A percentile compares a stretch with the other conserved stretches of the same genome.
Conservation (phyloP, 2,797 vertebrate species). For the Melanotaenia parkinsoni region DNA sequence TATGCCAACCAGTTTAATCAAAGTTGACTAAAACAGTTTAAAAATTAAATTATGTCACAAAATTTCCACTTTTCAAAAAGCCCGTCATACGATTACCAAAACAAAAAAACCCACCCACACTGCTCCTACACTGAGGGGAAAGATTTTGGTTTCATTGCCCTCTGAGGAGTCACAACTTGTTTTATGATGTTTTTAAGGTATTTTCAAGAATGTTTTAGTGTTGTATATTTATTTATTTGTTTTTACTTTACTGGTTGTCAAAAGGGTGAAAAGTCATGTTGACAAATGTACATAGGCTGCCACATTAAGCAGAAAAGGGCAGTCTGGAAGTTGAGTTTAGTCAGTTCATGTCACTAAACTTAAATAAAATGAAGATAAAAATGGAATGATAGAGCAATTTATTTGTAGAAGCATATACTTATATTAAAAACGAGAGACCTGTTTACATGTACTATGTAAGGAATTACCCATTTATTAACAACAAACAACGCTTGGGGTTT, state of each 20-base stretch:
- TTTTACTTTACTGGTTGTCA: too few species aligned
- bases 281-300: too few species aligned
- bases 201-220: too few species aligned
- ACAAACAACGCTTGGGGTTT: slow-evolving; percentile 31
- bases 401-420: not conserved
- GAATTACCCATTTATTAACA: slow-evolving; percentile 9
- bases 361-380: not conserved
- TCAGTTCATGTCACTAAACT: too few species aligned
- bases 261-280: too few species aligned
- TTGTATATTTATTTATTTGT: too few species aligned
- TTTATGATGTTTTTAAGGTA: slow-evolving; percentile 15
- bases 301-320: too few species aligned
- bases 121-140: not conserved
- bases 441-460: not conserved
- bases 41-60: slow-evolving; percentile 2
- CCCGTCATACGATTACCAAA: slow-evolving; percentile 42
- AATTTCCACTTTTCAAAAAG: slow-evolving; percentile 56
- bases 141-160: slow-evolving; percentile 41
- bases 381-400: not conserved
- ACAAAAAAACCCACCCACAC: slow-evolving; percentile 44
- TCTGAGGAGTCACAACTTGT: slow-evolving; percentile 20
- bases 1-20: not conserved
- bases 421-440: not conserved
- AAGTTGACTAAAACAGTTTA: too few species aligned
- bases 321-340: too few species aligned